A percentile compares a stretch with the other conserved stretches of the same genome.
These are phyloP conservation scores for Cotesia congregata DNA, from an alignment of 2,888 invertebrate genomes.

Conservation along the genomic window DNA sequence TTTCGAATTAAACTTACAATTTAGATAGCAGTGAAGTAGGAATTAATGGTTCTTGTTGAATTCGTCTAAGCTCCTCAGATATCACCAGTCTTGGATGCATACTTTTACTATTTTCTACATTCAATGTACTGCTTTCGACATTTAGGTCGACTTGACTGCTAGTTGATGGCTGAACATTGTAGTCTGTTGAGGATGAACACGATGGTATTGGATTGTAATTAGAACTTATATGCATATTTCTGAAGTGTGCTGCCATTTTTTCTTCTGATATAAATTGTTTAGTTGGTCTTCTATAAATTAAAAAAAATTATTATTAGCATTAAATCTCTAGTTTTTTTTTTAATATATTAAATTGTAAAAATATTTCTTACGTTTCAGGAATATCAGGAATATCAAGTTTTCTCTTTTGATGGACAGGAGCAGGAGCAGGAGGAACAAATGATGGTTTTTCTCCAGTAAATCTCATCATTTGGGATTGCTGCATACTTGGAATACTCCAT, in stretches of 20 bases:
- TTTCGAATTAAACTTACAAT: conserved; percentile 56
- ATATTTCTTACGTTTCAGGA: conserved; percentile 54
- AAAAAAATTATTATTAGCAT: neutral
- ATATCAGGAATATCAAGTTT: conserved; percentile 59
- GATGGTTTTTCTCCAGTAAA: conserved; percentile 60
- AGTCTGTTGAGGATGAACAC: conserved; percentile 55
- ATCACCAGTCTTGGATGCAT: conserved; percentile 72
- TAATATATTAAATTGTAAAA: neutral
- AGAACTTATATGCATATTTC: conserved; percentile 79
- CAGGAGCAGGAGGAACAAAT: conserved; percentile 38
- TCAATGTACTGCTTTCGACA: conserved; percentile 45
- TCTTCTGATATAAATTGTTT: conserved; percentile 88
- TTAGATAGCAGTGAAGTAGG: conserved; percentile 76
- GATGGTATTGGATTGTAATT: conserved; percentile 51
- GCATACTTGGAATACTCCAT: conserved; percentile 60
- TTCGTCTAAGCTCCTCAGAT: conserved; percentile 80
- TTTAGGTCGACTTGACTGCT: conserved; percentile 55
- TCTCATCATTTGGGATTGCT: conserved; percentile 61
- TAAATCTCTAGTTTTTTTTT: neutral
- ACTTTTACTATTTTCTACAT: conserved; percentile 47
- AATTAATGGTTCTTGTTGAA: conserved; percentile 77
- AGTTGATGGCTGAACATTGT: conserved; percentile 39
- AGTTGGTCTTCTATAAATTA: conserved; percentile 58
- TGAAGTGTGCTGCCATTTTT: conserved; percentile 86
- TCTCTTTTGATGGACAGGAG: conserved; percentile 59